Evolutionary conservation across 2,797 vertebrate genomes (phyloP).

Genomic region (Morelia viridis): DNA sequence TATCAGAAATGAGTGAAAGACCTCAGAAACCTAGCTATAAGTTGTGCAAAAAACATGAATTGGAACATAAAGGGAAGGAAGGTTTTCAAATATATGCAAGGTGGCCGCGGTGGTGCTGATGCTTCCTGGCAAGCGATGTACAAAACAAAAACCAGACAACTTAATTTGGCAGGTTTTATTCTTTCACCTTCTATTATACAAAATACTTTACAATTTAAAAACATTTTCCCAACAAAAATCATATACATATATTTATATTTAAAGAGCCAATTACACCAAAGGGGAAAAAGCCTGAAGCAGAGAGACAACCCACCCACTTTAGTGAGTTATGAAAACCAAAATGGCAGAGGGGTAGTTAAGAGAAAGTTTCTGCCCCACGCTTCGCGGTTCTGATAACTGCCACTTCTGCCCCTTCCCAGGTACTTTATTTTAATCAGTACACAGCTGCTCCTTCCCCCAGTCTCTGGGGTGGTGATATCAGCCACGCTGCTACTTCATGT

Average conservation of each 20-base stretch:
- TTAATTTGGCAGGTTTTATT: slow-evolving; percentile 57
- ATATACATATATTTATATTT: slow-evolving; percentile 77
- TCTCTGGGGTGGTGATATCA: neutral
- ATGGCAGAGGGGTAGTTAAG: slow-evolving; percentile 35
- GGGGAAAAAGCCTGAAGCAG: slow-evolving; percentile 43
- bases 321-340: slow-evolving; percentile 39
- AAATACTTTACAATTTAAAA: slow-evolving; percentile 79
- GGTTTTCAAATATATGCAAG: neutral
- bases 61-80: neutral
- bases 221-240: slow-evolving; percentile 67
- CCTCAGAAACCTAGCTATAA: neutral
- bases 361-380: neutral
- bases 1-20: neutral
- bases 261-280: slow-evolving; percentile 62
- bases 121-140: neutral
- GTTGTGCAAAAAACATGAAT: neutral
- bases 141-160: neutral
- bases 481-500: neutral
- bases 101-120: no score
- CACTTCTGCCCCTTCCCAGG: neutral
- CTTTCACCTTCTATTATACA: slow-evolving; percentile 70
- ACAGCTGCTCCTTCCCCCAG: neutral
- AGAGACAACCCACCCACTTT: slow-evolving; percentile 38
- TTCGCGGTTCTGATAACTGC: slow-evolving; percentile 12
- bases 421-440: neutral